Percentiles rank a stretch among this genome's conserved stretches.
Conservation (phyloP, 2,797 vertebrate genomes). For the Coregonus suidteri region DNA sequence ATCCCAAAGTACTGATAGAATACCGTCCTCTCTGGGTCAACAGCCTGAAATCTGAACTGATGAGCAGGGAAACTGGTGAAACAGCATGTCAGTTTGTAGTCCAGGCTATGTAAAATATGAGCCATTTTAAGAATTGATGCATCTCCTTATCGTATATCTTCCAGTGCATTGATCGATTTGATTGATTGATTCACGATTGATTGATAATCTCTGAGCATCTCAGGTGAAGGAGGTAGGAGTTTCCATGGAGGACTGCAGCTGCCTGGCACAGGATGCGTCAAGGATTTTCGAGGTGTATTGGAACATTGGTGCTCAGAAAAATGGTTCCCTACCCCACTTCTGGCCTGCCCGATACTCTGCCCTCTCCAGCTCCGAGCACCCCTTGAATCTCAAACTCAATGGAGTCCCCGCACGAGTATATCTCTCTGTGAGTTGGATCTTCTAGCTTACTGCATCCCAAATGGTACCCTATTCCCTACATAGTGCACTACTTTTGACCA, state of each 20-base stretch:
- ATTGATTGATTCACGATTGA: neutral
- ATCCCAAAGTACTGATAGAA: neutral
- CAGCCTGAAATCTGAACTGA: too few relatives aligned
- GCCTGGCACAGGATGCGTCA: conserved; percentile 74
- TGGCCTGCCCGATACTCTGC: conserved; percentile 76
- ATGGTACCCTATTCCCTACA: neutral
- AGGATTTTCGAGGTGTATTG: conserved; percentile 79
- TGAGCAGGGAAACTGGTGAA: too few relatives aligned
- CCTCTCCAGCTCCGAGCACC: conserved; percentile 72
- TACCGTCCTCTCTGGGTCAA: neutral
- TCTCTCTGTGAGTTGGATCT: conserved; percentile 74
- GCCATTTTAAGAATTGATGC: too few relatives aligned
- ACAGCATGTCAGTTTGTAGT: too few relatives aligned
- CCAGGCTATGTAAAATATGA: too few relatives aligned
- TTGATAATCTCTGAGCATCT: neutral
- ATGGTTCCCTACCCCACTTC: conserved; percentile 66
- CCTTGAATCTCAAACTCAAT: conserved; percentile 75
- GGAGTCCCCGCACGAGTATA: conserved; percentile 76
- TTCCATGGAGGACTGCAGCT: conserved; percentile 77
- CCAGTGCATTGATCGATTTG: neutral
- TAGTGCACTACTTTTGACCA: neutral
- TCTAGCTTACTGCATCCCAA: neutral
- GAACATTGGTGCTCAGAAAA: conserved; percentile 59
- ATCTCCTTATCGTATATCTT: neutral
- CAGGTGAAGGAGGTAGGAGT: conserved; percentile 82